Conservation (phyloP, 2,797 vertebrate species). For the Morus bassanus region DNA sequence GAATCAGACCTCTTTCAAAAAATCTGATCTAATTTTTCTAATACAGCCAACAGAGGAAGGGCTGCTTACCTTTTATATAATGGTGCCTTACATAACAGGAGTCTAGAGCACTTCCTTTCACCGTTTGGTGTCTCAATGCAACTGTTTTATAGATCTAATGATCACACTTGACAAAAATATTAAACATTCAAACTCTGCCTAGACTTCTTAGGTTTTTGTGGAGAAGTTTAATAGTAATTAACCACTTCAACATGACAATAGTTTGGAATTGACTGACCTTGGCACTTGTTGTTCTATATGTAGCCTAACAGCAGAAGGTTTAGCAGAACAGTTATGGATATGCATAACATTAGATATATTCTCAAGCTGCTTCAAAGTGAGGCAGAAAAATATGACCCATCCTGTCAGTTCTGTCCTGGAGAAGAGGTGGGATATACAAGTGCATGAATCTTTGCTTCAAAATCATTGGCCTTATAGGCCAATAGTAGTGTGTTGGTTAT, state of each 20-base stretch:
- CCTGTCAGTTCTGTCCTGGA: not conserved
- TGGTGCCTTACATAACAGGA: not conserved
- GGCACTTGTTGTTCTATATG: not conserved
- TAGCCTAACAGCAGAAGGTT: not conserved
- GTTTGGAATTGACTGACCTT: not conserved
- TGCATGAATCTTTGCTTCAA: not conserved
- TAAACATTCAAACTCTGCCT: not conserved
- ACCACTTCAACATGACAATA: not conserved
- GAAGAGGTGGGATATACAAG: not conserved
- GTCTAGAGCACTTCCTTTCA: not conserved
- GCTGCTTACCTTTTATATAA: not conserved
- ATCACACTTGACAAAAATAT: not conserved
- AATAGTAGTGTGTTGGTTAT: not conserved
- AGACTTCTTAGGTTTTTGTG: not conserved
- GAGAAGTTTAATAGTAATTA: not conserved
- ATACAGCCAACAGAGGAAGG: not conserved
- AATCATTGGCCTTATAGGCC: not conserved
- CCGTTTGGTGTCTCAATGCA: not conserved
- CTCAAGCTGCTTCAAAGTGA: not conserved
- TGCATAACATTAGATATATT: not conserved
- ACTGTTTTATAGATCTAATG: not conserved
- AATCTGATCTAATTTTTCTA: not conserved
- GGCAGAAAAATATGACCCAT: not conserved
- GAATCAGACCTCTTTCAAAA: not conserved
- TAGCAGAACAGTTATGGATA: not conserved